Percentiles rank a stretch among this genome's conserved stretches.
These are phyloP conservation scores for Setipinna tenuifilis DNA, from an alignment of 2,797 vertebrate genomes.

Conservation along the genomic window DNA sequence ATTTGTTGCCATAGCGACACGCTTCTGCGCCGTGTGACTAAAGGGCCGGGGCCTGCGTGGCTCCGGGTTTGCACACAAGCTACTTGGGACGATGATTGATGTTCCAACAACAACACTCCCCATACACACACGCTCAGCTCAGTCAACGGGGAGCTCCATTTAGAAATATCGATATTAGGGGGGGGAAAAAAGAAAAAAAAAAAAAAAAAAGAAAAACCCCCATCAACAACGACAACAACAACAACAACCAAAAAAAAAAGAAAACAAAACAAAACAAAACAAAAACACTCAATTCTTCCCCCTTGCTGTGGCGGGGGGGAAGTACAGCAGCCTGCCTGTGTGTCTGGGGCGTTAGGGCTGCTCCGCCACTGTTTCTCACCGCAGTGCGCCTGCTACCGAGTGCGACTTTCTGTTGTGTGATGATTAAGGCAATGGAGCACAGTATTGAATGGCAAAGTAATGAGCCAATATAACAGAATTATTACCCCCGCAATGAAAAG, in stretches of 20 bases:
- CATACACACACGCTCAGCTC: not conserved
- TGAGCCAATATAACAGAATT: conserved; percentile 45
- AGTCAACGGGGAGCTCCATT: not conserved
- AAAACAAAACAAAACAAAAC: not conserved
- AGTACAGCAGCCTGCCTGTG: not conserved
- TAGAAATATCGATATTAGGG: not conserved
- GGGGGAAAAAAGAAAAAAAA: too few relatives aligned
- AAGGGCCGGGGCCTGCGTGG: conserved; percentile 30
- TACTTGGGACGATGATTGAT: conserved; percentile 43
- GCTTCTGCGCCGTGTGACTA: conserved; percentile 14
- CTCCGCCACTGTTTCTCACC: not conserved
- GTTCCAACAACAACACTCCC: conserved; percentile 28
- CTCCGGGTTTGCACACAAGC: conserved; percentile 34
- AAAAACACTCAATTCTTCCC: not conserved
- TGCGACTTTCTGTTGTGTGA: conserved; percentile 37
- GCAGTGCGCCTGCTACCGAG: not conserved
- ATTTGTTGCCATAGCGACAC: conserved; percentile 47
- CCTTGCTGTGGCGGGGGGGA: not conserved
- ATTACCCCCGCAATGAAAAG: conserved; percentile 43
- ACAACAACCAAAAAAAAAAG: too few relatives aligned
- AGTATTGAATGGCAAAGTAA: conserved; percentile 42
- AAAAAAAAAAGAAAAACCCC: not conserved
- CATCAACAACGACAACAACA: too few relatives aligned
- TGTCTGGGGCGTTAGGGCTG: not conserved
- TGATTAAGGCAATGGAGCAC: conserved; percentile 35